These are phyloP conservation scores for Hermaeophaga mercurialis DNA, from an alignment of 2,888 invertebrate species.

Conservation along the genomic window DNA sequence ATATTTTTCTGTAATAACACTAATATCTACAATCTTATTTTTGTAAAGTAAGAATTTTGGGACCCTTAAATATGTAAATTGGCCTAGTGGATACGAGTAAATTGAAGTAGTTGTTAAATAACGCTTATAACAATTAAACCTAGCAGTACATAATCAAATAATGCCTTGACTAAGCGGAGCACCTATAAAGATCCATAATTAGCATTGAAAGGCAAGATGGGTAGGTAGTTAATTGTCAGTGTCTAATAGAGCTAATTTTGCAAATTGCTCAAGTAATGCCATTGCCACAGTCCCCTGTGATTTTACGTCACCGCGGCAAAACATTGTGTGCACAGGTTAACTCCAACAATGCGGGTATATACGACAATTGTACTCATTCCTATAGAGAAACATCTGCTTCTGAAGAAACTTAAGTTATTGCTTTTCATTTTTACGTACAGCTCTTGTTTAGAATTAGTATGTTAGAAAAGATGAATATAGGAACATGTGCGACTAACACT, in stretches of 20 bases:
- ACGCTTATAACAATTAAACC: too few relatives aligned
- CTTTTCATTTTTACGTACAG: conserved; percentile 6
- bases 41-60: too few relatives aligned
- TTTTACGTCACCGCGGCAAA: conserved; percentile 29
- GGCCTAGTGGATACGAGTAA: too few relatives aligned
- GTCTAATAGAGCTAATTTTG: conserved; percentile 30
- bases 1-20: too few relatives aligned
- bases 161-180: background rate
- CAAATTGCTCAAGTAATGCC: conserved; percentile 29
- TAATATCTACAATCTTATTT: too few relatives aligned
- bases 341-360: conserved; percentile 41
- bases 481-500: too few relatives aligned
- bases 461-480: too few relatives aligned
- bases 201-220: conserved; percentile 19
- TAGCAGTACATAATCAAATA: too few relatives aligned
- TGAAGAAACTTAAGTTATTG: conserved; percentile 11
- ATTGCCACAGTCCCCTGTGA: conserved; percentile 23
- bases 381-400: conserved; percentile 17
- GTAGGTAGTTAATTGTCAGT: conserved; percentile 24
- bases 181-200: conserved; percentile 12
- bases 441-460: conserved; percentile 4
- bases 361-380: conserved; percentile 26
- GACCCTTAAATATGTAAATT: too few relatives aligned
- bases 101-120: too few relatives aligned
- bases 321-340: conserved; percentile 37